A percentile compares a stretch with the other conserved stretches of the same genome.
These are phyloP conservation scores for Tympanuchus pallidicinctus DNA, from an alignment of 2,113 vertebrate species.

Conservation along the genomic window DNA sequence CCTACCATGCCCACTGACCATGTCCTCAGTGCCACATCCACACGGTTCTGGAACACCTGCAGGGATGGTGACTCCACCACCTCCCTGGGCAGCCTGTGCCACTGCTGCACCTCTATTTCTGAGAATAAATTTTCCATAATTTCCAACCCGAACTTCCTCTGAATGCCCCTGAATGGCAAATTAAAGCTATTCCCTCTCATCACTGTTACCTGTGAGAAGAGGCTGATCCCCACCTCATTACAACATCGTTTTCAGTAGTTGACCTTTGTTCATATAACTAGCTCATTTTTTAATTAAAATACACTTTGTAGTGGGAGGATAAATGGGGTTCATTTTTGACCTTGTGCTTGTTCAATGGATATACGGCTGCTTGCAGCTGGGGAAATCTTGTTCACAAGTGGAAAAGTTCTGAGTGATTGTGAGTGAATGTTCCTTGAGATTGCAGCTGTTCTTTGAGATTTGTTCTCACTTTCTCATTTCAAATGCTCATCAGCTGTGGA, in stretches of 20 bases:
- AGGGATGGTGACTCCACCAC: no score
- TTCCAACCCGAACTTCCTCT: no score
- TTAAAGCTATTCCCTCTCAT: no score
- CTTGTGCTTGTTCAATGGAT: background rate
- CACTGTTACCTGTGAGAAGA: no score
- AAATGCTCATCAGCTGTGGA: background rate
- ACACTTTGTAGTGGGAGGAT: background rate
- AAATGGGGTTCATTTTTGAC: background rate
- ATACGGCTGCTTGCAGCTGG: background rate
- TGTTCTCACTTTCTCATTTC: conserved; percentile 15
- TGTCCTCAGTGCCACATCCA: no score
- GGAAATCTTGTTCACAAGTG: conserved; percentile 28
- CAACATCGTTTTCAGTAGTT: background rate
- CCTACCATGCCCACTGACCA: no score
- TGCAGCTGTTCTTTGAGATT: conserved; percentile 28
- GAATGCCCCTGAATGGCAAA: no score
- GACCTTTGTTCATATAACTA: background rate
- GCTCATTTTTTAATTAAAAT: background rate
- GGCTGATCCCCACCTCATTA: no score
- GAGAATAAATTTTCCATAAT: no score
- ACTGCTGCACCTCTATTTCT: no score
- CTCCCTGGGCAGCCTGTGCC: no score
- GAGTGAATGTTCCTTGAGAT: background rate
- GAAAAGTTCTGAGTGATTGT: background rate
- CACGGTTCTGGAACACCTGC: no score